phyloP scores from a whole-genome alignment of 2,888 invertebrate genomes.

The Chymomyza caudatula region DNA sequence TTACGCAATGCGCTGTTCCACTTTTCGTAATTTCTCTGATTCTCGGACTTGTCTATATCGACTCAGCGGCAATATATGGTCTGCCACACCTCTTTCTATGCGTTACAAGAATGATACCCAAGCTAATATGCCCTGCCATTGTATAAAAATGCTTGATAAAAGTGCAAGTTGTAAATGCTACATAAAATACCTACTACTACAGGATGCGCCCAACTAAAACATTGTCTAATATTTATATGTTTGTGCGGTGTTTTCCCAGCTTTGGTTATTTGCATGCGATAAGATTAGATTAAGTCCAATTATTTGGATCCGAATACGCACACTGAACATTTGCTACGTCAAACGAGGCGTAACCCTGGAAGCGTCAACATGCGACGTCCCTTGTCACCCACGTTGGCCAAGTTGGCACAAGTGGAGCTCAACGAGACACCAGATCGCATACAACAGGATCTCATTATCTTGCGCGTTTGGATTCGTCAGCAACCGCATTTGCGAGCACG shows the following conservation, averaged over 20 bases:
- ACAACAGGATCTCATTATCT: conserved; percentile 77
- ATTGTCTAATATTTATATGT: conserved; percentile 1
- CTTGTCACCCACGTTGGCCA: conserved; percentile 64
- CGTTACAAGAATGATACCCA: too few relatives aligned
- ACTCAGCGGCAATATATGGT: too few relatives aligned
- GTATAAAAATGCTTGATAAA: conserved; percentile 12
- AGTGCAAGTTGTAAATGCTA: conserved; percentile 22
- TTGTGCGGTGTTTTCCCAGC: conserved; percentile 34
- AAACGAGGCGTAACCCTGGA: neutral
- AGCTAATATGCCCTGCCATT: neutral
- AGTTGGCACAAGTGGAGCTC: conserved; percentile 78
- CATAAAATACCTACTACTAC: conserved; percentile 9
- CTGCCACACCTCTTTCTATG: too few relatives aligned
- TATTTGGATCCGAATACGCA: conserved; percentile 33
- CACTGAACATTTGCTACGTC: conserved; percentile 8
- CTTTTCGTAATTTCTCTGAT: too few relatives aligned
- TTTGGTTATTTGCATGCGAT: conserved; percentile 33
- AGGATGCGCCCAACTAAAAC: neutral
- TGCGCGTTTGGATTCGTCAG: conserved; percentile 79
- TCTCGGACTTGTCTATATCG: too few relatives aligned
- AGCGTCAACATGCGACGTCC: conserved; percentile 61
- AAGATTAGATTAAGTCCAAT: conserved; percentile 41
- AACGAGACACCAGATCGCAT: conserved; percentile 79
- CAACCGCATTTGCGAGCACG: conserved; percentile 79
- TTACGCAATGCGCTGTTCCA: too few relatives aligned